phyloP scores from a whole-genome alignment of 2,888 invertebrate species.

The Leptopilina myrica region DNA sequence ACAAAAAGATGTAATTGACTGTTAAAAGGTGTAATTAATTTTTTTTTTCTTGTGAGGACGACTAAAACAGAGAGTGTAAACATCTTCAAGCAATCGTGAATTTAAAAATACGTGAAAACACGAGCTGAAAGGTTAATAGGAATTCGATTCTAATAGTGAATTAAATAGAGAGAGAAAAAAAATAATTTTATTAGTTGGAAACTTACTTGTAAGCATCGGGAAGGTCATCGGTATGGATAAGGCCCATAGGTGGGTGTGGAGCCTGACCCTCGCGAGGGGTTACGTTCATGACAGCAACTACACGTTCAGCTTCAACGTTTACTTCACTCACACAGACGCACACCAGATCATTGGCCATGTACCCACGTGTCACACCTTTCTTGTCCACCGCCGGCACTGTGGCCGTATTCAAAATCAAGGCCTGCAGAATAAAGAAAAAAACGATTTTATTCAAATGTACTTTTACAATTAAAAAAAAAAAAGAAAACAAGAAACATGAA shows the following conservation, averaged over 20 bases:
- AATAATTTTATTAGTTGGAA: slow-evolving; percentile 9
- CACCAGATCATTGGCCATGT: slow-evolving; percentile 89
- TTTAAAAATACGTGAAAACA: slow-evolving; percentile 13
- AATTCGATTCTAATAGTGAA: not conserved
- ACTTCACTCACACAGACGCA: slow-evolving; percentile 93
- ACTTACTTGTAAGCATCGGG: slow-evolving; percentile 91
- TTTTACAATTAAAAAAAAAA: not conserved
- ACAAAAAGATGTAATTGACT: not conserved
- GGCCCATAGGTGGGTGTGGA: slow-evolving; percentile 87
- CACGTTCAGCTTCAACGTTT: slow-evolving; percentile 90
- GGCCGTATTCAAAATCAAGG: slow-evolving; percentile 75
- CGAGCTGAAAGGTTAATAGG: slow-evolving; percentile 25
- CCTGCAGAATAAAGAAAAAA: slow-evolving; percentile 60
- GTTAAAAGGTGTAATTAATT: not conserved
- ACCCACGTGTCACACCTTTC: slow-evolving; percentile 86
- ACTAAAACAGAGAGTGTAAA: slow-evolving; percentile 22
- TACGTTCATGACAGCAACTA: slow-evolving; percentile 92
- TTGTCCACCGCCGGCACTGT: slow-evolving; percentile 89
- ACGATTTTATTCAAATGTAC: not conserved
- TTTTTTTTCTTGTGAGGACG: slow-evolving; percentile 2
- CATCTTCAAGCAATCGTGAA: slow-evolving; percentile 21
- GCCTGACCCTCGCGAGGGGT: slow-evolving; percentile 84
- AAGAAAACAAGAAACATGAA: not conserved
- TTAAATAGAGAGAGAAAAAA: not conserved
- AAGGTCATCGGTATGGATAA: slow-evolving; percentile 89